Evolutionary conservation across 1,140 invertebrate species (phyloP).

Genomic region (Calosoma granatense): DNA sequence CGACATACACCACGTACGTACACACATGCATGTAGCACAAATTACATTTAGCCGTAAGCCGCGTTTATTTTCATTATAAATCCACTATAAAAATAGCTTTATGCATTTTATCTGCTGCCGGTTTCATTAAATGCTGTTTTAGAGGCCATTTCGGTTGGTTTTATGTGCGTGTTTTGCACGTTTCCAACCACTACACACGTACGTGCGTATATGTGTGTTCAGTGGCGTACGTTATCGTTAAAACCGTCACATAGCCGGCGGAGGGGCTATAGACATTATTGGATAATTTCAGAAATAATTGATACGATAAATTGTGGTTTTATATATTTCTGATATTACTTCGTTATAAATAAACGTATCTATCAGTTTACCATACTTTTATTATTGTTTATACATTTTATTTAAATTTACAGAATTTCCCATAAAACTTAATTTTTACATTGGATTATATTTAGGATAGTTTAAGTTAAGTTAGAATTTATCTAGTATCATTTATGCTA

Average conservation of each 20-base stretch:
- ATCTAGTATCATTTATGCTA: too few relatives aligned
- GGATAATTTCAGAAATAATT: too few relatives aligned
- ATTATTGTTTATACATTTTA: background rate
- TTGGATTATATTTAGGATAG: too few relatives aligned
- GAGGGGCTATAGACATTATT: too few relatives aligned
- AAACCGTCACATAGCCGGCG: background rate
- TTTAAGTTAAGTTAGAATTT: too few relatives aligned
- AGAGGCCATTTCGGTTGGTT: slow-evolving; percentile 4
- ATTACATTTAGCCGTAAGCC: background rate
- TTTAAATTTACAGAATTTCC: too few relatives aligned
- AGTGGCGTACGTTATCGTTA: background rate
- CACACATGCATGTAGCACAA: background rate
- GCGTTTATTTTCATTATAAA: slow-evolving; percentile 7
- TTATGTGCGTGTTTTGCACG: slow-evolving; percentile 1
- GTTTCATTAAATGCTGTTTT: slow-evolving; percentile 8
- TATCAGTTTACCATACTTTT: background rate
- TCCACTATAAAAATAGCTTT: slow-evolving; percentile 7
- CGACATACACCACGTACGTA: background rate
- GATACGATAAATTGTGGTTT: too few relatives aligned
- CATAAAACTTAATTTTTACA: too few relatives aligned
- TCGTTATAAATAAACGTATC: background rate
- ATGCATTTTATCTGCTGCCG: slow-evolving; percentile 2
- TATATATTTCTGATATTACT: background rate
- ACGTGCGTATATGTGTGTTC: background rate
- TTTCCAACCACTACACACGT: background rate